Base-by-base conservation (phyloP, 1,140 invertebrate species). In the Anastrepha ludens region DNA sequence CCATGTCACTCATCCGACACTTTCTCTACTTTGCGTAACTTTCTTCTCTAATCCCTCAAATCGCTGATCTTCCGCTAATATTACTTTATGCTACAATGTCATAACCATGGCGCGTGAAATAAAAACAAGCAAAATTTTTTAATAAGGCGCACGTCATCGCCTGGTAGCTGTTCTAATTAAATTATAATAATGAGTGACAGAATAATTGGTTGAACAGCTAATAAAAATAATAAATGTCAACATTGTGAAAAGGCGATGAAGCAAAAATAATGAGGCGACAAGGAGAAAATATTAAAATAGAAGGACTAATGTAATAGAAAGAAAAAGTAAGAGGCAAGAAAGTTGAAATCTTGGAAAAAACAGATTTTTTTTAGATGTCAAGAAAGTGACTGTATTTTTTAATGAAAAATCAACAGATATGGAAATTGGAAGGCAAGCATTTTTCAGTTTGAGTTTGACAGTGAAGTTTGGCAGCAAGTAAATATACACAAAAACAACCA, bases 151-250 rank as follows among this genome's bases (percentile, higher is more conserved):
- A 3, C 74, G 1, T 8, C 47, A 67, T 8, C 29, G 44, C 47
- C 15, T 81, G 55, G 44, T 55, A 58, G 74, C 17, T 8, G 74
- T 29, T 81, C 44, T 81, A 81, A 81, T 81, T 81, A 81, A 81
- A 55, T 55, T 81, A 81, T 81, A 50, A 81, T 81, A 81, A 81
- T 81, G 74, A 81, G n/a, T 50, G 74, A 81, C 74, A 81, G 11
- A 20, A 81, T 81, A 81, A 81, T 81, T 55, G 47, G 20, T 9
- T 55, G 74, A 81, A 81, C 20, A 55, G 44, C 47, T 55, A 55
- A 81, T 81, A 81, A 55, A 81, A 78, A 81, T 81, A 58, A 81
- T 81, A 81, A 81, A 81, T 81, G 74, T 55, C 74, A 55, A 50
- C 74, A 55, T 81, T 81, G 47, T 55, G n/a, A 29, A 81, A 55